Percentiles rank a stretch among this genome's conserved stretches.
Evolutionary conservation across 2,113 vertebrate species (phyloP).

Genomic region (Myotis yumanensis): DNA sequence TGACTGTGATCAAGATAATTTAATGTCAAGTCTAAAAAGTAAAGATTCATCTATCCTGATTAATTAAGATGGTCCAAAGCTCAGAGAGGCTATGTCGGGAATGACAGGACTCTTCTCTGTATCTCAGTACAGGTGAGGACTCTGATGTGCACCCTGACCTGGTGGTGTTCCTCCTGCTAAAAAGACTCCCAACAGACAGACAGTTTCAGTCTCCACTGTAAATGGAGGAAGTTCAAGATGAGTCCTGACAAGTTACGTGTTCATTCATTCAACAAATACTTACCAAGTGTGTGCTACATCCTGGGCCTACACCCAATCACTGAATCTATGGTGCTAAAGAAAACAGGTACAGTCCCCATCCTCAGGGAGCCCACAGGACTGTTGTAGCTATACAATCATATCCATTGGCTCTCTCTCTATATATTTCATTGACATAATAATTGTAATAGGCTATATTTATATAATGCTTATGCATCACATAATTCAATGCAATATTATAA

Average conservation of each 20-base stretch:
- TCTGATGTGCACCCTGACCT: background rate
- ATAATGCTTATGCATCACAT: background rate
- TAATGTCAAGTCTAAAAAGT: background rate
- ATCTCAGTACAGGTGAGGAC: background rate
- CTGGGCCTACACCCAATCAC: background rate
- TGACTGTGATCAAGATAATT: background rate
- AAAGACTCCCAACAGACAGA: background rate
- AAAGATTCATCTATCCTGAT: background rate
- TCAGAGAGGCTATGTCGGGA: background rate
- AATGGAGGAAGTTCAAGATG: background rate
- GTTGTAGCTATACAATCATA: background rate
- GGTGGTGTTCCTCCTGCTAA: background rate
- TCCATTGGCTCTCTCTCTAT: background rate
- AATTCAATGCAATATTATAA: background rate
- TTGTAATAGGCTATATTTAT: background rate
- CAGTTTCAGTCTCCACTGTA: background rate
- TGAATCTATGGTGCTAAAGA: background rate
- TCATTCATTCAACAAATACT: conserved; percentile 42
- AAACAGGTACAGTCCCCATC: background rate
- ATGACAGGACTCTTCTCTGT: background rate
- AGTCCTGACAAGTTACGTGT: background rate
- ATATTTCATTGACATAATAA: background rate
- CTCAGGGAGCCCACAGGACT: background rate
- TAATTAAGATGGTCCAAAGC: background rate
- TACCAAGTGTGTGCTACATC: background rate